Evolutionary conservation across 2,113 vertebrate genomes (phyloP).

Genomic region (Acrocephalus kingi): DNA sequence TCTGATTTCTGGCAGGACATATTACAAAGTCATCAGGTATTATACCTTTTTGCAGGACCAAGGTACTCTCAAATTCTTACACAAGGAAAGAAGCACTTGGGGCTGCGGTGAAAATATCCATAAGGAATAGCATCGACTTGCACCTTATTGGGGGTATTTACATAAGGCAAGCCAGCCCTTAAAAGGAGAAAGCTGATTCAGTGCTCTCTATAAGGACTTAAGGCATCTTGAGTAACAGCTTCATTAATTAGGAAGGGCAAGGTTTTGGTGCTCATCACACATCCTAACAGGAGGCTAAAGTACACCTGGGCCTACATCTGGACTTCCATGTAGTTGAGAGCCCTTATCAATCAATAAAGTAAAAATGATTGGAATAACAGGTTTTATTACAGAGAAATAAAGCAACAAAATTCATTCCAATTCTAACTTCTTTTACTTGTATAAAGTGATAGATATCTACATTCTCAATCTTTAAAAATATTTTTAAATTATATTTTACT

Average conservation of each 20-base stretch:
- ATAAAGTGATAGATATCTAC: not conserved
- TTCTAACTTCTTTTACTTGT: not conserved
- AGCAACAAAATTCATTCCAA: not conserved
- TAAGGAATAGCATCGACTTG: not conserved
- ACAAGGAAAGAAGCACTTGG: not conserved
- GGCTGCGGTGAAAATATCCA: not conserved
- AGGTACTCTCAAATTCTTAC: not conserved
- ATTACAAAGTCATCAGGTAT: not conserved
- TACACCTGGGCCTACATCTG: not conserved
- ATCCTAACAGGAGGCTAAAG: not conserved
- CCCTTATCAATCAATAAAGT: not conserved
- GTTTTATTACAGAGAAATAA: not conserved
- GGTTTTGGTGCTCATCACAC: not conserved
- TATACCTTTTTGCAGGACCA: not conserved
- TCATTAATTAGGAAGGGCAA: not conserved
- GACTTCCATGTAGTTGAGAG: not conserved
- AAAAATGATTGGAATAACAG: not conserved
- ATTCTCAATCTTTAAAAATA: not conserved
- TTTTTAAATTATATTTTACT: not conserved
- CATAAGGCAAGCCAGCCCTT: not conserved
- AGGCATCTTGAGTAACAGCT: not conserved
- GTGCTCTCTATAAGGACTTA: not conserved
- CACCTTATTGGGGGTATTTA: not conserved
- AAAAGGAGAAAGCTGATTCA: not conserved
- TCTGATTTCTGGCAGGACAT: not conserved